A percentile compares a stretch with the other conserved stretches of the same genome.
Conservation (phyloP, 2,797 vertebrate species). For the Falco cherrug region DNA sequence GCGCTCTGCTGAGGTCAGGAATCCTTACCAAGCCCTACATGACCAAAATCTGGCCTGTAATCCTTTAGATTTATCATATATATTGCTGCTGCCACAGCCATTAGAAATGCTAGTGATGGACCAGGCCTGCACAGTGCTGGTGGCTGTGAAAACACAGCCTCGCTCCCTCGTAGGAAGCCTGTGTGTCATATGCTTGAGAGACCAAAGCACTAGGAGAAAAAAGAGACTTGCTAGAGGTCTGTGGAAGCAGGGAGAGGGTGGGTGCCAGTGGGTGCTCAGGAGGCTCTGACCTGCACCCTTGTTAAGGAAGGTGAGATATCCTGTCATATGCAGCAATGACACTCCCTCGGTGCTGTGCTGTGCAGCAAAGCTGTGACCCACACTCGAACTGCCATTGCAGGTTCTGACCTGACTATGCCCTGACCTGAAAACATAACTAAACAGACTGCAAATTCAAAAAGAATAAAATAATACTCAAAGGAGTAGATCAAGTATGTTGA, state of each 20-base stretch:
- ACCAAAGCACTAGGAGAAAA: background rate
- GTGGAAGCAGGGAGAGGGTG: no score
- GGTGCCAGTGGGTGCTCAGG: background rate
- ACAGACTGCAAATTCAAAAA: background rate
- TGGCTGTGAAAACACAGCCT: background rate
- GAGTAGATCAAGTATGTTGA: background rate
- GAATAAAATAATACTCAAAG: background rate
- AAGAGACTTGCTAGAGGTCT: no score
- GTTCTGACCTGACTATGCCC: background rate
- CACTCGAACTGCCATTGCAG: background rate
- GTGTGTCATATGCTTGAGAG: background rate
- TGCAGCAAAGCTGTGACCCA: background rate
- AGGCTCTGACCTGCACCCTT: background rate
- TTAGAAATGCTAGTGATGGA: background rate
- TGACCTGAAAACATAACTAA: background rate
- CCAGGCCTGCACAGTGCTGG: background rate
- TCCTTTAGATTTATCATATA: background rate
- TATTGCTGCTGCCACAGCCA: background rate
- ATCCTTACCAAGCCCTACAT: background rate
- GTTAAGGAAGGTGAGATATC: background rate
- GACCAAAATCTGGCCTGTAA: background rate
- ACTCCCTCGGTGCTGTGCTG: background rate
- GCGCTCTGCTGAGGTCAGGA: rapidly evolving
- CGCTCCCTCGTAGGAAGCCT: background rate
- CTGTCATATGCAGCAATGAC: rapidly evolving